Evolutionary conservation across 2,797 vertebrate species (phyloP).

Genomic region (Mormyrops attenuatus): DNA sequence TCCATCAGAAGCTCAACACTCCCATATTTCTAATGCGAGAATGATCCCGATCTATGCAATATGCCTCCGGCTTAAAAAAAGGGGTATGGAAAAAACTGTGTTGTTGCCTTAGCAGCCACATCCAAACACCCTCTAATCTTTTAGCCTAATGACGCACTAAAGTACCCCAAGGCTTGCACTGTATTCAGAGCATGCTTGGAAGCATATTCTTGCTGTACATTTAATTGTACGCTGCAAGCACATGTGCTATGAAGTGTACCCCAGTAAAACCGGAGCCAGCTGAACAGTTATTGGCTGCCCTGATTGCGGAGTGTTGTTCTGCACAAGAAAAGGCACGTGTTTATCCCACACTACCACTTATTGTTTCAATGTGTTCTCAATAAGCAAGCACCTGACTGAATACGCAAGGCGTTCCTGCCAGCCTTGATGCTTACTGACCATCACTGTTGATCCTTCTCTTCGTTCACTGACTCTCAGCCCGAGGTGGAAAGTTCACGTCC

Average conservation of each 20-base stretch:
- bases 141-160: not conserved
- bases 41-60: not conserved
- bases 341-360: conserved; percentile 28
- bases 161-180: conserved; percentile 16
- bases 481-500: not conserved
- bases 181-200: not conserved
- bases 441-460: not conserved
- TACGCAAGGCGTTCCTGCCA: conserved; percentile 6
- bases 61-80: not conserved
- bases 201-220: not conserved
- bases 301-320: conserved; percentile 29
- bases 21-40: not conserved
- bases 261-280: conserved; percentile 18
- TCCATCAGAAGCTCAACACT: conserved; percentile 1
- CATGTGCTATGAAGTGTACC: conserved; percentile 8
- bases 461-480: not conserved
- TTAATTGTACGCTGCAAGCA: conserved; percentile 26
- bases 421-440: not conserved
- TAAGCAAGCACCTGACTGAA: conserved; percentile 40
- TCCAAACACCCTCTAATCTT: conserved; percentile 32
- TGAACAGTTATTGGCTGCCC: conserved; percentile 14
- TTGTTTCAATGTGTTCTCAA: conserved; percentile 40
- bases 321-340: conserved; percentile 14
- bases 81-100: conserved; percentile 3
- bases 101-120: conserved; percentile 27